phyloP scores from a whole-genome alignment of 2,797 vertebrate species.

The Sibirionetta formosa region DNA sequence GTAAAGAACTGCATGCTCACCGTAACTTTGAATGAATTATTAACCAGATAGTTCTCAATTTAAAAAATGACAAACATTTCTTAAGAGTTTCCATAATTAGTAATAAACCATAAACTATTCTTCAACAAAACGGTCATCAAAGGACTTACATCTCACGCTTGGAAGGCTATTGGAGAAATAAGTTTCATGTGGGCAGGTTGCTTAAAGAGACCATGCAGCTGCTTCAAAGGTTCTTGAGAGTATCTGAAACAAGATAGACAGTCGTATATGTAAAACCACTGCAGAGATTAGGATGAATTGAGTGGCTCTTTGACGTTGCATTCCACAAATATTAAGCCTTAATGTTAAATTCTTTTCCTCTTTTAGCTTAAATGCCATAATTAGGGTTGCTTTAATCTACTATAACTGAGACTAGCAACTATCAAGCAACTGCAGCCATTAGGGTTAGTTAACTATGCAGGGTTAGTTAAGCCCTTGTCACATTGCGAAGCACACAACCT shows the following conservation, averaged over 20 bases:
- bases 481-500: background rate
- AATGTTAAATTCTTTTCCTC: conserved; percentile 23
- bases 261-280: background rate
- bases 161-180: background rate
- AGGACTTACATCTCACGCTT: background rate
- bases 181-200: background rate
- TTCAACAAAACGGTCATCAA: background rate
- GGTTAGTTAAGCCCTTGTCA: background rate
- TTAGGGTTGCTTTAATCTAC: background rate
- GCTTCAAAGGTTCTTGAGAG: background rate
- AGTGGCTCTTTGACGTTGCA: background rate
- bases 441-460: too few species aligned
- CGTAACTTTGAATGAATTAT: background rate
- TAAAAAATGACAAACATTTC: background rate
- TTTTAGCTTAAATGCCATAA: conserved; percentile 12
- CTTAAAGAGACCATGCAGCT: background rate
- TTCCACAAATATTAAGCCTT: background rate
- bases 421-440: background rate
- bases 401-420: background rate
- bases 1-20: background rate
- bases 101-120: background rate
- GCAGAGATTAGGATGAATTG: background rate
- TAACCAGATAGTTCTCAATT: background rate
- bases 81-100: background rate
- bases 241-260: background rate